phyloP scores from a whole-genome alignment of 64 coral and sea anemone genomes.

The Trachythela sp. region DNA sequence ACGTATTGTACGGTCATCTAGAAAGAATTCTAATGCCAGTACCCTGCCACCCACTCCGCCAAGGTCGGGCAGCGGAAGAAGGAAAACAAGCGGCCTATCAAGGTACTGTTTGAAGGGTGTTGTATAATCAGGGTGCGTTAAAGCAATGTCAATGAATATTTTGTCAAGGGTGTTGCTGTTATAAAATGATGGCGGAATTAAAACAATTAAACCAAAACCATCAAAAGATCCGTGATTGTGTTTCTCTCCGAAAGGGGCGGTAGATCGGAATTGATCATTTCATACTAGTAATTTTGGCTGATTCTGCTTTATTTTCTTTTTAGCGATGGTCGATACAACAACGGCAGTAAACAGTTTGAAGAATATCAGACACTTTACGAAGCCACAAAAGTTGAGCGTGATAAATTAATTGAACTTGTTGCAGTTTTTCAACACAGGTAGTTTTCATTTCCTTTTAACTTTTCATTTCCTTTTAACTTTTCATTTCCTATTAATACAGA shows the following conservation, averaged over 20 bases:
- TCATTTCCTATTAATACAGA: too few species aligned
- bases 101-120: not conserved
- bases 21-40: not conserved
- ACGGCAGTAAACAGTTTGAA: slow-evolving; percentile 22
- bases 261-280: too few species aligned
- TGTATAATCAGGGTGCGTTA: too few species aligned
- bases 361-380: slow-evolving; percentile 73
- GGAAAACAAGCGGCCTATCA: not conserved
- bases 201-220: too few species aligned
- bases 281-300: too few species aligned
- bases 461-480: not conserved
- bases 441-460: not conserved
- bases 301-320: too few species aligned
- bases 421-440: slow-evolving; percentile 74
- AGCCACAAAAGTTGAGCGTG: slow-evolving; percentile 77
- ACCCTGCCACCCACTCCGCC: not conserved
- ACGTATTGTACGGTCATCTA: not conserved
- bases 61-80: not conserved
- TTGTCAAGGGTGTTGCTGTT: too few species aligned
- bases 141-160: too few species aligned
- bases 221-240: too few species aligned
- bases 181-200: too few species aligned
- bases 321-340: not conserved
- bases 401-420: slow-evolving; percentile 78
- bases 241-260: too few species aligned